Conservation (phyloP, 2,797 vertebrate genomes). For the Cirrhinus molitorella region DNA sequence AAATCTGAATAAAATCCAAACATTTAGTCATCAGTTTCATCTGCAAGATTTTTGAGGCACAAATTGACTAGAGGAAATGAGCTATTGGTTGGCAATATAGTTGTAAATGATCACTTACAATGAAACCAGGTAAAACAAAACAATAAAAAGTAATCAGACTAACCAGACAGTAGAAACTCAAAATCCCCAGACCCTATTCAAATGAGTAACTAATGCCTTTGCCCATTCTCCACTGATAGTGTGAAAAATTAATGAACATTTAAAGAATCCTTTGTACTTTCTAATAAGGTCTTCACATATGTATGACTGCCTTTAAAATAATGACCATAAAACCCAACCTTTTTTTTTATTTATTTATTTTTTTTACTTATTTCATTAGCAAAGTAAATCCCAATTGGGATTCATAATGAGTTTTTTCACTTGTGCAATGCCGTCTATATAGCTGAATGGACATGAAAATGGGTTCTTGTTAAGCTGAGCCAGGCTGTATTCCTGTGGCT, state of each 20-base stretch:
- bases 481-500: background rate
- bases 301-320: background rate
- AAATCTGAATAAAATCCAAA: no score
- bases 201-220: background rate
- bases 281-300: background rate
- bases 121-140: background rate
- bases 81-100: background rate
- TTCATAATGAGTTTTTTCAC: background rate
- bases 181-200: background rate
- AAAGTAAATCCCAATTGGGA: background rate
- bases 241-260: background rate
- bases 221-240: background rate
- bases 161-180: background rate
- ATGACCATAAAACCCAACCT: background rate
- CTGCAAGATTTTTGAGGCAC: background rate
- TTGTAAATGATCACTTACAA: background rate
- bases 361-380: background rate
- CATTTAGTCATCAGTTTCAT: no score
- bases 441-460: conserved; percentile 6
- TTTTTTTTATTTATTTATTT: no score
- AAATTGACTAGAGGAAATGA: background rate
- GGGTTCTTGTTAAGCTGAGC: background rate
- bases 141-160: background rate
- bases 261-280: background rate
- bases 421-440: background rate